Evolutionary conservation across 2,888 invertebrate genomes (phyloP).

Genomic region (Nomada fabriciana): DNA sequence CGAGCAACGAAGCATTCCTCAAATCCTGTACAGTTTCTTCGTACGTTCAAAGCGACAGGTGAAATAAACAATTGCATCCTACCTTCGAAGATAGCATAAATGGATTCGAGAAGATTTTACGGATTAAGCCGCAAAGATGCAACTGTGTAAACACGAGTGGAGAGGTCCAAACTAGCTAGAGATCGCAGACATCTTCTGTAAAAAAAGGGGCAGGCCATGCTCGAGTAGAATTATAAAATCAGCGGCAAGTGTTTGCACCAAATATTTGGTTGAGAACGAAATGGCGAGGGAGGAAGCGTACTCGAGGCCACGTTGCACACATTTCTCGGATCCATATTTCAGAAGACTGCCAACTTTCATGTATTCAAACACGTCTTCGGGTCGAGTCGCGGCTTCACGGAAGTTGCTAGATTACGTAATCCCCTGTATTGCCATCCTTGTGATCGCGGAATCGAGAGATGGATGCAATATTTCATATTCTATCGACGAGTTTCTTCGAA

Average conservation of each 20-base stretch:
- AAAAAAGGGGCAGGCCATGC: neutral
- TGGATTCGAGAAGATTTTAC: neutral
- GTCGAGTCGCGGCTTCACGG: neutral
- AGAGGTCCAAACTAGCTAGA: neutral
- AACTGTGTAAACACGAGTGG: neutral
- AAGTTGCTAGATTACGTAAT: conserved; percentile 25
- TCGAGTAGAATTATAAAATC: conserved; percentile 41
- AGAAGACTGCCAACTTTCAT: conserved; percentile 11
- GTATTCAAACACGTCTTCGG: conserved; percentile 2
- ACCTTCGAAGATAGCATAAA: neutral
- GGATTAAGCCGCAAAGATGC: neutral
- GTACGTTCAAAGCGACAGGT: neutral
- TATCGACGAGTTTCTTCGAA: conserved; percentile 8
- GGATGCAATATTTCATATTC: conserved; percentile 23
- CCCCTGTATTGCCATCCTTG: conserved; percentile 16
- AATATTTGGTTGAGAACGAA: conserved; percentile 47
- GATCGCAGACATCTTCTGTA: neutral
- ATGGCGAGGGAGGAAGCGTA: neutral
- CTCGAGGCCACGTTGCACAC: conserved; percentile 20
- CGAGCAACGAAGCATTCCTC: neutral
- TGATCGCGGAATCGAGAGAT: neutral
- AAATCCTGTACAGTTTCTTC: neutral
- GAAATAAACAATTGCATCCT: conserved; percentile 1
- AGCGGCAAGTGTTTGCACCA: conserved; percentile 37
- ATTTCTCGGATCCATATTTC: conserved; percentile 27